Conservation (phyloP, 2,113 vertebrate genomes). For the Labeo rohita region DNA sequence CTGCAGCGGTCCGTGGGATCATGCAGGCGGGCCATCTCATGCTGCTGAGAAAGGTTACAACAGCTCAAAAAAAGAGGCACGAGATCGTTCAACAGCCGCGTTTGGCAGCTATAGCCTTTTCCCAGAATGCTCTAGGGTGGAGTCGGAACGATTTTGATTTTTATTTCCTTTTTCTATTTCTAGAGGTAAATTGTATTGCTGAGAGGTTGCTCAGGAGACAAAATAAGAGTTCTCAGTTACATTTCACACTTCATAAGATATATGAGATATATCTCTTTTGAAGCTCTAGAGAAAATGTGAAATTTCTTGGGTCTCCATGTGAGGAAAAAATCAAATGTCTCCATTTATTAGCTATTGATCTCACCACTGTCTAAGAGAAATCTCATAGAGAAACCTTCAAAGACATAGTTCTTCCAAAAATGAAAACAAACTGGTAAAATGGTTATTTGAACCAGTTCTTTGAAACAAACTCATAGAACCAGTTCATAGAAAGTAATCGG, state of each 20-base stretch:
- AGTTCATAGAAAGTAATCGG: too few species aligned
- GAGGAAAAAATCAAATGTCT: background rate
- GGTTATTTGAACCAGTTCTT: background rate
- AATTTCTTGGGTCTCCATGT: background rate
- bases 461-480: background rate
- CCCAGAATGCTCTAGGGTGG: constrained; percentile 17
- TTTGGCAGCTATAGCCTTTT: constrained; percentile 3
- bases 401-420: too few species aligned
- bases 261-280: background rate
- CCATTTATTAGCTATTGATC: background rate
- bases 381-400: background rate
- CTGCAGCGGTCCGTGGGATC: background rate
- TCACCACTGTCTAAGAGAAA: background rate
- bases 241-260: background rate
- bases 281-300: background rate
- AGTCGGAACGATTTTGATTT: background rate
- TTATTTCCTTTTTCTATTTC: background rate
- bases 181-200: constrained; percentile 43
- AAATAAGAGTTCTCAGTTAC: background rate
- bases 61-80: background rate
- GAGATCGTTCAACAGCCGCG: constrained; percentile 36
- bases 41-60: constrained; percentile 46
- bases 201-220: background rate
- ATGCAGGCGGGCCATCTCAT: background rate
- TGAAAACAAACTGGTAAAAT: background rate